These are phyloP conservation scores for Rhopalosiphum padi DNA, from an alignment of 1,140 invertebrate genomes.

Conservation along the genomic window DNA sequence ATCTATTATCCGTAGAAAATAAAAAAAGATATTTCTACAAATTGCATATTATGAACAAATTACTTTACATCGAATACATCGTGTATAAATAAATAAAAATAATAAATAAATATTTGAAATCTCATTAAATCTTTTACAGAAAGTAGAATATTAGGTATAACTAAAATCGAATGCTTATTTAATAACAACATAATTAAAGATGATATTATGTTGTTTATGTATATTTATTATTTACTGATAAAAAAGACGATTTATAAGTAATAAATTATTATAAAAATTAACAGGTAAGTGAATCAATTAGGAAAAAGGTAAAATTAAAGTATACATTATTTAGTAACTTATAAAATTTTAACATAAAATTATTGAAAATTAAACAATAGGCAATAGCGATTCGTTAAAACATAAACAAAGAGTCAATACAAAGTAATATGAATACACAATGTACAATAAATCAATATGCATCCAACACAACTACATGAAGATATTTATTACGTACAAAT, in stretches of 20 bases:
- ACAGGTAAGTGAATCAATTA: not conserved
- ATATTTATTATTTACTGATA: not conserved
- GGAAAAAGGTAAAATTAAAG: not conserved
- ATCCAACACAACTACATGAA: not conserved
- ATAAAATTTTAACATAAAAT: no score
- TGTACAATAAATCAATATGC: not conserved
- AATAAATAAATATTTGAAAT: not conserved
- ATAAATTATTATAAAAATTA: not conserved
- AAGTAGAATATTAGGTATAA: not conserved
- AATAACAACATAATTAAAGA: not conserved
- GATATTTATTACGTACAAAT: not conserved
- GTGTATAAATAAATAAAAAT: not conserved
- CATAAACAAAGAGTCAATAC: not conserved
- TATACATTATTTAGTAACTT: not conserved
- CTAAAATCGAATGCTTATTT: not conserved
- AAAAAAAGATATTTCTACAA: not conserved
- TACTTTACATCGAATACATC: not conserved
- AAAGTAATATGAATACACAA: not conserved
- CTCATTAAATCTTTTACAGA: not conserved
- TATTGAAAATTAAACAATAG: not conserved
- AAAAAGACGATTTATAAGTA: not conserved
- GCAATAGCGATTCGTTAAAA: not conserved
- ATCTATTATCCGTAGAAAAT: not conserved
- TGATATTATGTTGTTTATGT: not conserved
- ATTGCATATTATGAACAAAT: not conserved